Conservation (phyloP, 2,113 vertebrate genomes). For the Semnornis frantzii region DNA sequence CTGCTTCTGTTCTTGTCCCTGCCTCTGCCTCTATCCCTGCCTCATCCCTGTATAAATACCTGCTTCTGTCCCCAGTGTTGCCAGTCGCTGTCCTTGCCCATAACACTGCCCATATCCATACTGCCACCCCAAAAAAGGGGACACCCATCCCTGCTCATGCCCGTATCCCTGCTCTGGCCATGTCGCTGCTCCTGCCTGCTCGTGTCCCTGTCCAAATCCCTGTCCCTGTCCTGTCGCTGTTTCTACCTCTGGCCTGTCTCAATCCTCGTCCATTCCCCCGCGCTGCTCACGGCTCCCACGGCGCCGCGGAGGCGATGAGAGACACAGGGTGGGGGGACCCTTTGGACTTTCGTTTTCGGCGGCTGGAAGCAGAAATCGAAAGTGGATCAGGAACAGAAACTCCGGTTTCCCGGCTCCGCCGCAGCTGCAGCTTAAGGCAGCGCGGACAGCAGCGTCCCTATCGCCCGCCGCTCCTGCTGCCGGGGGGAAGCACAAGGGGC, state of each 20-base stretch:
- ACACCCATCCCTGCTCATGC: neutral
- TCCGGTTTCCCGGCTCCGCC: neutral
- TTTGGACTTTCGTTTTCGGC: conserved; percentile 12
- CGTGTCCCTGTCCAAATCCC: neutral
- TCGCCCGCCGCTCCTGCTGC: neutral
- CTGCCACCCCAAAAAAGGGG: neutral
- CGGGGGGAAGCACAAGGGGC: no score
- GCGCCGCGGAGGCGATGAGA: neutral
- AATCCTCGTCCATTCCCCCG: no score
- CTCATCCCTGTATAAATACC: no score
- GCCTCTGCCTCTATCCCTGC: neutral
- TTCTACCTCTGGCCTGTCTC: neutral
- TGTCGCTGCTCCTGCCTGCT: neutral
- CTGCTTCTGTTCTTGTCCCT: neutral
- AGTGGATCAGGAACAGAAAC: neutral
- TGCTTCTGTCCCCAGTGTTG: neutral
- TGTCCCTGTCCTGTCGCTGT: no score
- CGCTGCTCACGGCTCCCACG: neutral
- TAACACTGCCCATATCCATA: neutral
- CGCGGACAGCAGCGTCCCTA: neutral
- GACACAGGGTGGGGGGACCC: rapidly evolving
- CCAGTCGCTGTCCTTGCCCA: neutral
- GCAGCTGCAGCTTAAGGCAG: neutral
- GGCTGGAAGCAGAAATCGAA: neutral
- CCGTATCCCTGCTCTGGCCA: neutral